Percentiles rank a stretch among this genome's conserved stretches.
Evolutionary conservation across 2,888 invertebrate genomes (phyloP).

Genomic region (Gymnoscelis rufifasciata): DNA sequence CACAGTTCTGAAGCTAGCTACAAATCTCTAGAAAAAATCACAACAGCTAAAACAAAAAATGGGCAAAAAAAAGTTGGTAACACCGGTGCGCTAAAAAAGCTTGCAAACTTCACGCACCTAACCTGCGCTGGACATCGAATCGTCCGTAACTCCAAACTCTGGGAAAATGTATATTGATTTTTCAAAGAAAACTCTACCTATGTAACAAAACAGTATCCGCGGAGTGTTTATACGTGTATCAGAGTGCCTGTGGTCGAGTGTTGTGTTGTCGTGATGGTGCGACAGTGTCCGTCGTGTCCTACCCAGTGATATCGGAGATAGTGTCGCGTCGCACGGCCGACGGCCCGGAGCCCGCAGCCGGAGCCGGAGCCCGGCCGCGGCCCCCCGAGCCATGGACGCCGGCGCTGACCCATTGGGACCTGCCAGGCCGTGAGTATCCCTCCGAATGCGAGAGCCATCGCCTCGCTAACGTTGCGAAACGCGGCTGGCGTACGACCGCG

Average conservation of each 20-base stretch:
- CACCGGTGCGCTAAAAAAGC: conserved; percentile 81
- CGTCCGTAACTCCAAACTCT: conserved; percentile 75
- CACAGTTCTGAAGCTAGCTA: conserved; percentile 59
- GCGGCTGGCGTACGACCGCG: conserved; percentile 34
- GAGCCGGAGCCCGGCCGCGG: conserved; percentile 71
- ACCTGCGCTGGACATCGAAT: conserved; percentile 81
- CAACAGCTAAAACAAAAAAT: conserved; percentile 78
- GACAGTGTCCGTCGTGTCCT: conserved; percentile 72
- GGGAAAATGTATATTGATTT: conserved; percentile 81
- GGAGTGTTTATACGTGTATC: conserved; percentile 76
- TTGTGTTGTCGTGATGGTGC: conserved; percentile 76
- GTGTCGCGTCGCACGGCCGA: conserved; percentile 75
- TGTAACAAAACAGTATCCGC: conserved; percentile 79
- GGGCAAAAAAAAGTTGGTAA: conserved; percentile 79
- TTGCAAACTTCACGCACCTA: conserved; percentile 80
- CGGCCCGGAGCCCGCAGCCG: conserved; percentile 72
- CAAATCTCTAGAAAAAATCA: conserved; percentile 74
- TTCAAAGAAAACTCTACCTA: conserved; percentile 80
- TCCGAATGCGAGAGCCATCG: conserved; percentile 61
- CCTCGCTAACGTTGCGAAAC: conserved; percentile 70
- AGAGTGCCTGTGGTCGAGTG: conserved; percentile 71
- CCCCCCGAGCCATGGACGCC: conserved; percentile 63
- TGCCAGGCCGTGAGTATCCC: conserved; percentile 77
- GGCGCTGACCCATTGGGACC: conserved; percentile 72
- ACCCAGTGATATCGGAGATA: conserved; percentile 73